A percentile compares a stretch with the other conserved stretches of the same genome.
phyloP scores from a whole-genome alignment of 92 coral and sea anemone genomes.

The Porites evermanni region DNA sequence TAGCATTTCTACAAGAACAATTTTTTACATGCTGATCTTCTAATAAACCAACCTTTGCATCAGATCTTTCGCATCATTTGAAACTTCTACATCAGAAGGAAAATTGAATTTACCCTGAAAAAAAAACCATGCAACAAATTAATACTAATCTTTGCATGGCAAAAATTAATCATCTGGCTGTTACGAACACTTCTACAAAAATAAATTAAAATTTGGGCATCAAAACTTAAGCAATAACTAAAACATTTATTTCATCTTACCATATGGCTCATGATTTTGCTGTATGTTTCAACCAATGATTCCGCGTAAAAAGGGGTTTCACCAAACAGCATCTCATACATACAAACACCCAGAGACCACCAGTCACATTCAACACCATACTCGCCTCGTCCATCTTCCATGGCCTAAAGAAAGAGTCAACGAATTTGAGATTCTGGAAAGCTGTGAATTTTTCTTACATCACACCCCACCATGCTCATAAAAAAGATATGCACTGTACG shows the following conservation, averaged over 20 bases:
- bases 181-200: too few species aligned
- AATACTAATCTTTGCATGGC: not conserved
- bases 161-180: too few species aligned
- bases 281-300: slow-evolving; percentile 96
- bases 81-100: slow-evolving; percentile 97
- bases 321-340: slow-evolving; percentile 99
- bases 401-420: slow-evolving; percentile 70
- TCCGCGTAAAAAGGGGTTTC: slow-evolving; percentile 99
- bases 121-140: not conserved
- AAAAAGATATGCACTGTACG: too few species aligned
- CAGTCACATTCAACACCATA: slow-evolving; percentile 99
- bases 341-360: slow-evolving; percentile 99
- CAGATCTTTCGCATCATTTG: slow-evolving; percentile 91
- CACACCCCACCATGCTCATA: not conserved
- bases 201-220: too few species aligned
- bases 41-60: slow-evolving; percentile 83
- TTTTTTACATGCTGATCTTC: too few species aligned
- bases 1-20: not conserved
- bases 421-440: not conserved
- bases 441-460: too few species aligned
- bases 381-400: slow-evolving; percentile 98
- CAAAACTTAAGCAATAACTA: too few species aligned
- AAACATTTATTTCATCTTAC: slow-evolving; percentile 45
- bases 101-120: slow-evolving; percentile 83
- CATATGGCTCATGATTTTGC: slow-evolving; percentile 97